Evolutionary conservation across 2,797 vertebrate genomes (phyloP), one percentile per base, ranked within the genome.

Genomic region (Schizopygopsis malacanthus): DNA sequence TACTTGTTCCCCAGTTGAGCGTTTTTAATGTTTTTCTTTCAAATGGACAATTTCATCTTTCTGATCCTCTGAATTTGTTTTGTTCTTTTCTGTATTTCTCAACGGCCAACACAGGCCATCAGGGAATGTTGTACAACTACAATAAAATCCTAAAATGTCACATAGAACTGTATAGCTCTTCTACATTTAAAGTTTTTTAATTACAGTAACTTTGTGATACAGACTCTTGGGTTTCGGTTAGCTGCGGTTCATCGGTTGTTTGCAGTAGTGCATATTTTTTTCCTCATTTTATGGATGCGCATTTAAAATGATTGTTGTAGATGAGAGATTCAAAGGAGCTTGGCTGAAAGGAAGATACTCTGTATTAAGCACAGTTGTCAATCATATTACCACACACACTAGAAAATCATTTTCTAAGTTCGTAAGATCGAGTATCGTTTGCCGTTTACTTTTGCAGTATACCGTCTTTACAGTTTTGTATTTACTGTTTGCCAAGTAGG

Each of bases 111-210:
- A 95, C 95, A 95, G 96, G 96, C 96, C 96, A 96, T 96, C 96
- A 96, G 95, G 96, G 96, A 96, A 96, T 95, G 95, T 95, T 95
- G 93, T 96, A 95, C 96, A 95, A 96, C 96, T 96, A 97, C 97
- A 94, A 93, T 94, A 92, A 91, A 95, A 94, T 81, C 93, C 92
- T 85, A 88, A 92, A 94, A 94, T 93, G 93, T 94, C 92, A 92
- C 91, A 93, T 92, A 94, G 93, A 94, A 92, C 94, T 94, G 93
- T 95, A 95, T 95, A 94, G 94, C 94, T 94, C 93, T 93, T 92
- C 91, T 93, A 87, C 89, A 91, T 89, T 91, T 89, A 87, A 88
- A 87, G 93, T 92, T 90, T 90, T 91, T 94, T 89, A 91, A 93
- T 89, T 91, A 90, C 92, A 92, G 92, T 92, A 92, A 89, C 91